Evolutionary conservation across 2,888 invertebrate genomes (phyloP).

Genomic region (Muschampia plurimacula): DNA sequence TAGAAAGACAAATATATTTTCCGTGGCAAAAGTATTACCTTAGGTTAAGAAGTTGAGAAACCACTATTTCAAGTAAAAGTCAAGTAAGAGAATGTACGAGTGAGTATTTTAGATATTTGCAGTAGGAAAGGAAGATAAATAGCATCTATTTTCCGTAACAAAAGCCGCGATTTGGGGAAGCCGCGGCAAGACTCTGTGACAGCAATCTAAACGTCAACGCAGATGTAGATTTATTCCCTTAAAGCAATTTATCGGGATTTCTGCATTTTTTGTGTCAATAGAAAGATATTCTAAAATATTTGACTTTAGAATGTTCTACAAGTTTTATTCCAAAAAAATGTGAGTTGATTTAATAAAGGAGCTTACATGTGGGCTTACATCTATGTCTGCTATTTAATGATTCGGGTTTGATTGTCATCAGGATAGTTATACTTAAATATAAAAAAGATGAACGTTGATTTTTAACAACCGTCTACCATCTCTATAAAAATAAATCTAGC

Average conservation of each 20-base stretch:
- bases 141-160: constrained; percentile 46
- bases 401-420: too few relatives aligned
- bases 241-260: constrained; percentile 61
- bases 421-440: too few relatives aligned
- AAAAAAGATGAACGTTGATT: too few relatives aligned
- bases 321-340: too few relatives aligned
- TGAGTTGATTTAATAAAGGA: too few relatives aligned
- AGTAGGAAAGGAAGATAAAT: constrained; percentile 37
- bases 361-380: too few relatives aligned
- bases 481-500: too few relatives aligned
- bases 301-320: not conserved
- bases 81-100: constrained; percentile 1
- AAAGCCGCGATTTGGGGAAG: constrained; percentile 52
- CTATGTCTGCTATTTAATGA: too few relatives aligned
- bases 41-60: too few relatives aligned
- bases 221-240: constrained; percentile 77
- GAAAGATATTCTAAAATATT: not conserved
- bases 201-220: constrained; percentile 66
- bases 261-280: not conserved
- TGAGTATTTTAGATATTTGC: constrained; percentile 6
- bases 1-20: not conserved
- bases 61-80: not conserved
- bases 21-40: not conserved
- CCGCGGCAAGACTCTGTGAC: constrained; percentile 51
- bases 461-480: too few relatives aligned